Evolutionary conservation across 2,888 invertebrate species (phyloP).

Genomic region (Athrips mouffetella): DNA sequence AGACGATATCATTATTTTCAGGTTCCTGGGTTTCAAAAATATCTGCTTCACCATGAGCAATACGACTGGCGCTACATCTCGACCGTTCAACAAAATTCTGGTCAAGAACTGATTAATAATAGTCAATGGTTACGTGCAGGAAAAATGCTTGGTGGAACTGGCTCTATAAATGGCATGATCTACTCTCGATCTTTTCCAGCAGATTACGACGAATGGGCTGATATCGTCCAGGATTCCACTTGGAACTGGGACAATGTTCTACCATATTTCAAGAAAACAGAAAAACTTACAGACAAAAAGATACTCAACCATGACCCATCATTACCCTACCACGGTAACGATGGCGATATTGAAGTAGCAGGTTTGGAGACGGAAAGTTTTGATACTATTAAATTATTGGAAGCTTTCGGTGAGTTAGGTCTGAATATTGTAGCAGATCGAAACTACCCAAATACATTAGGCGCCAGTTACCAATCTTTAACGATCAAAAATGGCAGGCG

Average conservation of each 20-base stretch:
- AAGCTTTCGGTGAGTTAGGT: constrained; percentile 52
- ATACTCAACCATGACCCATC: constrained; percentile 45
- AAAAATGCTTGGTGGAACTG: constrained; percentile 59
- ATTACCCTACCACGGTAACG: constrained; percentile 45
- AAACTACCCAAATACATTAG: constrained; percentile 52
- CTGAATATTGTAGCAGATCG: constrained; percentile 54
- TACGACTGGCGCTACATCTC: constrained; percentile 67
- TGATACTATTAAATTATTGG: constrained; percentile 39
- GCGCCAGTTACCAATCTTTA: constrained; percentile 59
- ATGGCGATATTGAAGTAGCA: constrained; percentile 57
- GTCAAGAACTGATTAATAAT: constrained; percentile 47
- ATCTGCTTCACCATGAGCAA: constrained; percentile 35
- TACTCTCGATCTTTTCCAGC: constrained; percentile 57
- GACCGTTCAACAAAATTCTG: constrained; percentile 35
- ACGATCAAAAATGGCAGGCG: constrained; percentile 51
- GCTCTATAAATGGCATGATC: constrained; percentile 63
- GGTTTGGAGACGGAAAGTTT: constrained; percentile 35
- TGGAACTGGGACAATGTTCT: constrained; percentile 59
- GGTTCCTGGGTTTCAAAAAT: constrained; percentile 55
- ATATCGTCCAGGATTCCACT: constrained; percentile 28
- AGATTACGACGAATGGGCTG: constrained; percentile 63
- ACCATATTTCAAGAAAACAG: constrained; percentile 57
- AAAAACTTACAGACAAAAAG: constrained; percentile 51
- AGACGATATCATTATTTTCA: constrained; percentile 9
- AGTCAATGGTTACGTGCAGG: constrained; percentile 52